Conservation (phyloP, 2,113 vertebrate genomes). For the Empidonax traillii region DNA sequence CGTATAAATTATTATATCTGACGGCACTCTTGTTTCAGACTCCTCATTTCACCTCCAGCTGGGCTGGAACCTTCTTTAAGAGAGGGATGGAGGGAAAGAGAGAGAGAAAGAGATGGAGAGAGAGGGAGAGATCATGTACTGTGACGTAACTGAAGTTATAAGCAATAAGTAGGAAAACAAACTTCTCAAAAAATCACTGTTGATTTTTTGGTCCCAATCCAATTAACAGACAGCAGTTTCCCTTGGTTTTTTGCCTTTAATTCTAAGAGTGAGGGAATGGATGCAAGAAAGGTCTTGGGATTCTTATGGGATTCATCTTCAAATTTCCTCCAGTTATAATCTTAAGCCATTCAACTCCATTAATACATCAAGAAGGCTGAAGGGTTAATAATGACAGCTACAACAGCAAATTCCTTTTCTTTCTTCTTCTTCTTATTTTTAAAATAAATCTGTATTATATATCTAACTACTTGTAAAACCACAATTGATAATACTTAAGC, state of each 20-base stretch:
- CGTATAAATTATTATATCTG: neutral
- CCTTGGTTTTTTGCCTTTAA: neutral
- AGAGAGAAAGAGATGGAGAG: no score
- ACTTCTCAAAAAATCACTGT: neutral
- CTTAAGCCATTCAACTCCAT: neutral
- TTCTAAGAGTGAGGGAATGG: neutral
- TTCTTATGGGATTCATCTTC: neutral
- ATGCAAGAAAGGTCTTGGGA: neutral
- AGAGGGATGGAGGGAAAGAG: neutral
- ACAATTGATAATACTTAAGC: neutral
- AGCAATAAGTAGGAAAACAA: neutral
- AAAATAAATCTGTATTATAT: neutral
- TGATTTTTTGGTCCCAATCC: neutral
- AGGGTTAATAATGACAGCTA: neutral
- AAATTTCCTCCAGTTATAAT: neutral
- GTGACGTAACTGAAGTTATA: neutral
- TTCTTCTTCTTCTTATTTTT: neutral
- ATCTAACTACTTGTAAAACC: neutral
- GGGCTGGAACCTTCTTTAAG: neutral
- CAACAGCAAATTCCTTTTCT: neutral
- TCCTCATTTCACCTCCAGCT: neutral
- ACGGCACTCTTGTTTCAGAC: neutral
- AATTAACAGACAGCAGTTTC: neutral
- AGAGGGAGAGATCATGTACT: neutral
- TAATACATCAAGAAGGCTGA: neutral